Evolutionary conservation across 2,888 invertebrate species (phyloP), one percentile per base, ranked within the genome.

Genomic region (Nemurella pictetii): DNA sequence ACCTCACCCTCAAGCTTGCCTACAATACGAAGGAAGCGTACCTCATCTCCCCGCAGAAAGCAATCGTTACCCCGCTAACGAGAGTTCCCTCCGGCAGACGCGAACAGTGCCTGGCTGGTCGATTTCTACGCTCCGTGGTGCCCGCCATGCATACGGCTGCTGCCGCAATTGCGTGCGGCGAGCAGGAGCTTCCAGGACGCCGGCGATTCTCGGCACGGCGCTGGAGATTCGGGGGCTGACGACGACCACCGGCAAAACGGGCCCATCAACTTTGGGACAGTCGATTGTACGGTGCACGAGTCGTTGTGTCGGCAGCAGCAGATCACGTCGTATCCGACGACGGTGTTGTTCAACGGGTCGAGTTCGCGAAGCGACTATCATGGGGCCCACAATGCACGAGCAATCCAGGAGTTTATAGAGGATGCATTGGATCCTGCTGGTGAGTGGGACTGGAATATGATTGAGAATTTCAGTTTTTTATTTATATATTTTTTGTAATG

Each of bases 61-160:
- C n/a, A n/a, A n/a, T n/a, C n/a, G n/a, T n/a, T n/a, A n/a, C n/a
- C n/a, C n/a, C n/a, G n/a, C n/a, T n/a, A n/a, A n/a, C n/a, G n/a
- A n/a, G n/a, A n/a, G n/a, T n/a, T n/a, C n/a, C n/a, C n/a, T n/a
- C 20, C 20, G 28, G n/a, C 30, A 78, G 78, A 78, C 30, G 27
- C 27, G 0, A 27, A 15, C 27, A 26, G 28, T 5, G 89, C 90
- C 0, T 95, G 94, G 94, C 93, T 95, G 87, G 91, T 96, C 30
- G 95, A 95, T 89, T 95, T 95, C 92, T 95, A 94, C 89, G 94
- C 95, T 0, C 95, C 95, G 88, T 95, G 95, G 94, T 96, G 95
- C 89, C 95, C 95, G 4, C 95, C 95, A 0, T 96, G 95, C 88
- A 92, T 94, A 90, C 91, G 92, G 85, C 90, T 95, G 86, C 90